Evolutionary conservation across 2,113 vertebrate genomes (phyloP).

Genomic region (Lates calcarifer): DNA sequence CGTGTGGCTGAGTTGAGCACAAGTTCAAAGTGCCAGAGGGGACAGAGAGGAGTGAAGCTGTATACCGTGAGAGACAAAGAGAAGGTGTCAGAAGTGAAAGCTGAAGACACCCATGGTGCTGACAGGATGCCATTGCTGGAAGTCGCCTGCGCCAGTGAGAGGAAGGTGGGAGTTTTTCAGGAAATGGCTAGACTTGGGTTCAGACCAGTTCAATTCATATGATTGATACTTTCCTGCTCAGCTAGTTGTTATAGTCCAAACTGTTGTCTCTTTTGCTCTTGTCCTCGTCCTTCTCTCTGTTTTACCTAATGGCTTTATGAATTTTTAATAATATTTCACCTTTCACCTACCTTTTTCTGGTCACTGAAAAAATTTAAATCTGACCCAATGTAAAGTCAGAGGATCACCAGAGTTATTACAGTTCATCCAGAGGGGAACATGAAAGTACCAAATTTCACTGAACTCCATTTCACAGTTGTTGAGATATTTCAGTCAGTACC

Average conservation of each 20-base stretch:
- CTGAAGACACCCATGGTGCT: constrained; percentile 1
- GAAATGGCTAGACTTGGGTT: background rate
- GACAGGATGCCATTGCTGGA: constrained; percentile 16
- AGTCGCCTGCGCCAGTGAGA: background rate
- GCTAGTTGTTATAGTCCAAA: background rate
- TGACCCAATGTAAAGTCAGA: background rate
- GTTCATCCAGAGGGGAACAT: background rate
- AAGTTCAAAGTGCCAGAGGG: constrained; percentile 14
- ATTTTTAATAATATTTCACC: background rate
- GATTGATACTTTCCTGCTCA: background rate
- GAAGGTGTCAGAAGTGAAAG: constrained; percentile 18
- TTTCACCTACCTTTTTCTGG: background rate
- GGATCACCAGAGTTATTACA: background rate
- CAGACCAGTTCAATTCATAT: background rate
- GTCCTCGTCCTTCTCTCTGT: background rate
- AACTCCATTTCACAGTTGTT: too few relatives aligned
- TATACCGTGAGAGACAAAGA: background rate
- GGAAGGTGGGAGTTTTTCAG: background rate
- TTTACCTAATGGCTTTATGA: background rate
- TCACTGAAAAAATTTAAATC: background rate
- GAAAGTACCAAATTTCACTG: too few relatives aligned
- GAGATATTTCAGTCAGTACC: too few relatives aligned
- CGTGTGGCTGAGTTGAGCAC: background rate
- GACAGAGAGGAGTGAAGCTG: background rate
- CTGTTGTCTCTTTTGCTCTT: background rate